A percentile compares a stretch with the other conserved stretches of the same genome.
Conservation (phyloP, 30 jellyfish, hydroid and myxozoan species). For the Phacellophora camtschatica region DNA sequence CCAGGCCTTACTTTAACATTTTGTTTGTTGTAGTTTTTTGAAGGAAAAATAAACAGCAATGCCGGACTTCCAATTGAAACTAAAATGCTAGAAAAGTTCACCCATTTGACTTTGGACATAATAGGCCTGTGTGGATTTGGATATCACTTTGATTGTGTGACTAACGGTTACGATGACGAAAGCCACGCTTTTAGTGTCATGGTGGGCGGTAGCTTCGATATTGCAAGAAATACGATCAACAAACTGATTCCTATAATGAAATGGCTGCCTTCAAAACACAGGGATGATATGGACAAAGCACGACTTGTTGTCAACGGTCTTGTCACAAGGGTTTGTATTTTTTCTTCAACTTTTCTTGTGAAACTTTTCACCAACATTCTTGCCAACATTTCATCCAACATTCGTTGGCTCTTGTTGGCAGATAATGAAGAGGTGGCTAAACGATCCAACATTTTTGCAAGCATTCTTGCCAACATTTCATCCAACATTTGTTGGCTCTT, state of each 20-base stretch:
- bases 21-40: slow-evolving; percentile 34
- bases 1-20: no score
- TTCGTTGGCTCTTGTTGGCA: no score
- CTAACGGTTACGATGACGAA: slow-evolving; percentile 6
- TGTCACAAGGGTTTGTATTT: slow-evolving; percentile 22
- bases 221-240: slow-evolving; percentile 4
- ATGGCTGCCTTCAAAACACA: slow-evolving; percentile 34
- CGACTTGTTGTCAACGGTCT: slow-evolving; percentile 5
- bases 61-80: slow-evolving; percentile 26
- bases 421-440: no score
- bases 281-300: slow-evolving; percentile 34
- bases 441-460: no score
- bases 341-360: no score
- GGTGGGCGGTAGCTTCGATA: slow-evolving; percentile 24
- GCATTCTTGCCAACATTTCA: no score
- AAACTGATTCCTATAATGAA: slow-evolving; percentile 20
- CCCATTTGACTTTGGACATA: slow-evolving; percentile 42
- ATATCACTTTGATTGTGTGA: slow-evolving; percentile 11
- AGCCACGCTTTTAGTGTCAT: slow-evolving; percentile 19
- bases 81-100: slow-evolving; percentile 20
- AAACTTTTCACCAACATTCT: no score
- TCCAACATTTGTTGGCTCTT: no score
- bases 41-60: not conserved
- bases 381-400: no score
- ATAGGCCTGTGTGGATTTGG: slow-evolving; percentile 64